Evolutionary conservation across 2,888 invertebrate species (phyloP).

Genomic region (Leptinotarsa peninsularis): DNA sequence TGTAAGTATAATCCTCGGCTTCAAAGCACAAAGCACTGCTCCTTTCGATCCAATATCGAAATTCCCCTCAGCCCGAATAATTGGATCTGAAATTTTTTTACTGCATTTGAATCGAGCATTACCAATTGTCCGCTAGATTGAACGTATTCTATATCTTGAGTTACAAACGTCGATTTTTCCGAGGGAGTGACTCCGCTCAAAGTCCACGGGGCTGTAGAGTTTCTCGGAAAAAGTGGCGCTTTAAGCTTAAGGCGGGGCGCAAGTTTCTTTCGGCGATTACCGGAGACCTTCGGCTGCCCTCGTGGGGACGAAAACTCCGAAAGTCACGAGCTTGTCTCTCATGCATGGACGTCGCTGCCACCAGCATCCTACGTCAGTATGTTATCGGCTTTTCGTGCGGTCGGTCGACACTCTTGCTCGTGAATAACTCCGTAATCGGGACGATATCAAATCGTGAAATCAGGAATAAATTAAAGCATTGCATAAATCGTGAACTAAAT

Average conservation of each 20-base stretch:
- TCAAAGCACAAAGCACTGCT: constrained; percentile 51
- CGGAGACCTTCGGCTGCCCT: constrained; percentile 61
- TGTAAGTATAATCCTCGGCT: constrained; percentile 58
- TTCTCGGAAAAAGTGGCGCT: constrained; percentile 46
- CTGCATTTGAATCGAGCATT: constrained; percentile 35
- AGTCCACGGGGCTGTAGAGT: constrained; percentile 30
- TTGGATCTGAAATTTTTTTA: constrained; percentile 47
- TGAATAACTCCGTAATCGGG: constrained; percentile 4
- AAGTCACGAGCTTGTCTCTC: constrained; percentile 57
- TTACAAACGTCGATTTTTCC: constrained; percentile 57
- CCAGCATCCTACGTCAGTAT: constrained; percentile 61
- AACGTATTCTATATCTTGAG: constrained; percentile 60
- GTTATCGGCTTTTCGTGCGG: constrained; percentile 50
- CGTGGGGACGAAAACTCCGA: constrained; percentile 69
- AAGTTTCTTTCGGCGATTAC: constrained; percentile 44
- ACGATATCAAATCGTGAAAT: neutral
- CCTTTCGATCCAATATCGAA: constrained; percentile 40
- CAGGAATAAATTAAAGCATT: too few relatives aligned
- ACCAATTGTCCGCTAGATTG: constrained; percentile 63
- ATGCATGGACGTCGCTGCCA: constrained; percentile 46
- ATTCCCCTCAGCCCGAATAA: constrained; percentile 48
- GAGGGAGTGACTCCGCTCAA: constrained; percentile 42
- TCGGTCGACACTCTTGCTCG: constrained; percentile 43
- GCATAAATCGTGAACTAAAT: neutral
- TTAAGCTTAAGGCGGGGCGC: constrained; percentile 47